Conservation (phyloP, 2,113 vertebrate genomes). For the Cinclus cinclus region DNA sequence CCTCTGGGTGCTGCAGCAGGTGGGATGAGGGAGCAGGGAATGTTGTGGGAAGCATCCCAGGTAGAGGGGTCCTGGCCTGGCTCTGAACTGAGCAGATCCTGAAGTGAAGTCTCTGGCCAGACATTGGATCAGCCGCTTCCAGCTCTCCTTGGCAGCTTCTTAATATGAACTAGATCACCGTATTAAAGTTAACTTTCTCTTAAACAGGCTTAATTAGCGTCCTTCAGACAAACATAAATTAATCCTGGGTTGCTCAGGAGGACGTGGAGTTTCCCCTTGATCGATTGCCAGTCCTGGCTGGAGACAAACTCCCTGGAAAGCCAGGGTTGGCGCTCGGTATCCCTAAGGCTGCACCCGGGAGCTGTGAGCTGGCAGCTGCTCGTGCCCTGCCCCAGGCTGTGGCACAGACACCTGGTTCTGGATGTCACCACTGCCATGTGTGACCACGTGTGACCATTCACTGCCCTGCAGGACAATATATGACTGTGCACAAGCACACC, state of each 20-base stretch:
- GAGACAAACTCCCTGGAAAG: not conserved
- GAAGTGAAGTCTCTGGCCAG: fast-evolving
- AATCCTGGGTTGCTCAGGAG: constrained; percentile 54
- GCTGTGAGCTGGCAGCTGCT: not conserved
- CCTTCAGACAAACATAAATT: constrained; percentile 73
- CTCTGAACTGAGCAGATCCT: not conserved
- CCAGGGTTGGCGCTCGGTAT: not conserved
- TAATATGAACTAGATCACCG: constrained; percentile 2
- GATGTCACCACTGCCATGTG: not conserved
- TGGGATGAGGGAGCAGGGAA: not conserved
- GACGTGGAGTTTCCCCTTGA: not conserved
- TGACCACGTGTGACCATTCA: not conserved
- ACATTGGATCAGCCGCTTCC: not conserved
- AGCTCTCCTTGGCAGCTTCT: constrained; percentile 2
- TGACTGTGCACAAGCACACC: not conserved
- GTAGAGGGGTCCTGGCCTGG: not conserved
- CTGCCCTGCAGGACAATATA: not conserved
- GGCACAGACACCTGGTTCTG: not conserved
- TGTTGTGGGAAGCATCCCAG: fast-evolving
- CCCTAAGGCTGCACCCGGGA: fast-evolving
- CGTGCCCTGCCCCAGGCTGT: not conserved
- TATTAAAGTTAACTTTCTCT: constrained; percentile 75
- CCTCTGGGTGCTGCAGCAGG: not conserved
- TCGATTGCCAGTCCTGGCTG: constrained; percentile 28
- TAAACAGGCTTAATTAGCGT: constrained; percentile 73